These are phyloP conservation scores for Rosalia funebris DNA, from an alignment of 2,888 invertebrate genomes.

Conservation along the genomic window DNA sequence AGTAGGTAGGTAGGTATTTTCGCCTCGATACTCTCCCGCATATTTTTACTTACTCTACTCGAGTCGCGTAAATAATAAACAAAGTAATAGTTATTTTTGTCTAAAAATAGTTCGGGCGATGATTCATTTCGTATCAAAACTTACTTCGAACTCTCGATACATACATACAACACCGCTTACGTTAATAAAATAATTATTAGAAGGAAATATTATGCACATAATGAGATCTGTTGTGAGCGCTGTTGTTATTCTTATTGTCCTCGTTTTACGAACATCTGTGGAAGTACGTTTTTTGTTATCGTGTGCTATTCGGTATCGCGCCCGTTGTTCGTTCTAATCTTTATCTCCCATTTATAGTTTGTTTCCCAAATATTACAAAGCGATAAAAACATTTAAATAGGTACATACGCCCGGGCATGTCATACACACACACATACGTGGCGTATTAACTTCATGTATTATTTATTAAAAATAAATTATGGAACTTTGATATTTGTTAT, in stretches of 20 bases:
- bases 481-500: no score
- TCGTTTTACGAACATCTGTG: slow-evolving; percentile 20
- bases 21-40: neutral
- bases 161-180: slow-evolving; percentile 2
- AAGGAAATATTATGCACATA: slow-evolving; percentile 27
- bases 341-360: slow-evolving; percentile 16
- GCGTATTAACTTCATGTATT: no score
- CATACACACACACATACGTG: no score
- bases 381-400: slow-evolving; percentile 9
- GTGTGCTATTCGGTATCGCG: slow-evolving; percentile 11
- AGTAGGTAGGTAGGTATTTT: no score
- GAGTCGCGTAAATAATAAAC: slow-evolving; percentile 22
- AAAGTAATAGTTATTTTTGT: slow-evolving; percentile 25
- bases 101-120: slow-evolving; percentile 13
- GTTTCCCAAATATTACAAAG: slow-evolving; percentile 16
- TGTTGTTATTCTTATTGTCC: slow-evolving; percentile 17
- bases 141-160: slow-evolving; percentile 17
- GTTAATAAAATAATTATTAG: slow-evolving; percentile 21
- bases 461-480: no score
- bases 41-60: slow-evolving; percentile 12
- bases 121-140: slow-evolving; percentile 20
- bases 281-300: slow-evolving; percentile 24
- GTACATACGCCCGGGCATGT: slow-evolving; percentile 6
- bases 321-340: slow-evolving; percentile 14
- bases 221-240: slow-evolving; percentile 4